These are phyloP conservation scores for Atopsyche davidsoni DNA, from an alignment of 1,140 invertebrate genomes.

Conservation along the genomic window DNA sequence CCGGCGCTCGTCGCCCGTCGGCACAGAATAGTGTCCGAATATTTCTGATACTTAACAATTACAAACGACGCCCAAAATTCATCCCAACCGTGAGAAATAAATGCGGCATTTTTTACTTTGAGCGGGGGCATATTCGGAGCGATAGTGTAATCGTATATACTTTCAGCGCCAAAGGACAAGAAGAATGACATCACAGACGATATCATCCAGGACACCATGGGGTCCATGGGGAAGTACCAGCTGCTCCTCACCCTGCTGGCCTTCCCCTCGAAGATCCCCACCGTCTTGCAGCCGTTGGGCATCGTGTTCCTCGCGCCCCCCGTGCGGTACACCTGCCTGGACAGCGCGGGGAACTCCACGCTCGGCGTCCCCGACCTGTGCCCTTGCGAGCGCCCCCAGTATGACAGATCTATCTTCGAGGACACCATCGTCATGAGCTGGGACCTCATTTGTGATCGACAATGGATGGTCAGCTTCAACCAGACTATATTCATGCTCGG, in stretches of 20 bases:
- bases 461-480: conserved; percentile 43
- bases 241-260: conserved; percentile 8
- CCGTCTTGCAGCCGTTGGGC: conserved; percentile 61
- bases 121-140: too few species aligned
- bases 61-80: too few species aligned
- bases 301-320: conserved; percentile 61
- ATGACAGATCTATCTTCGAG: conserved; percentile 41
- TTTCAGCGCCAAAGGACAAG: too few species aligned
- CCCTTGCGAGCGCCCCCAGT: conserved; percentile 40
- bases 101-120: too few species aligned
- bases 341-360: conserved; percentile 34
- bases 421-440: conserved; percentile 48
- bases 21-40: too few species aligned
- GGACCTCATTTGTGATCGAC: conserved; percentile 47
- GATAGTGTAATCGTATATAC: too few species aligned
- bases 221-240: conserved; percentile 17
- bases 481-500: conserved; percentile 50
- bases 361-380: conserved; percentile 36
- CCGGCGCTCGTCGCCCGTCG: too few species aligned
- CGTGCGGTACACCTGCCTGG: conserved; percentile 53
- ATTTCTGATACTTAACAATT: neutral
- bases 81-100: too few species aligned
- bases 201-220: conserved; percentile 13
- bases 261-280: conserved; percentile 43
- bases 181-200: conserved; percentile 8